A percentile compares a stretch with the other conserved stretches of the same genome.
phyloP scores from a whole-genome alignment of 2,113 vertebrate species.

The Axis porcinus region DNA sequence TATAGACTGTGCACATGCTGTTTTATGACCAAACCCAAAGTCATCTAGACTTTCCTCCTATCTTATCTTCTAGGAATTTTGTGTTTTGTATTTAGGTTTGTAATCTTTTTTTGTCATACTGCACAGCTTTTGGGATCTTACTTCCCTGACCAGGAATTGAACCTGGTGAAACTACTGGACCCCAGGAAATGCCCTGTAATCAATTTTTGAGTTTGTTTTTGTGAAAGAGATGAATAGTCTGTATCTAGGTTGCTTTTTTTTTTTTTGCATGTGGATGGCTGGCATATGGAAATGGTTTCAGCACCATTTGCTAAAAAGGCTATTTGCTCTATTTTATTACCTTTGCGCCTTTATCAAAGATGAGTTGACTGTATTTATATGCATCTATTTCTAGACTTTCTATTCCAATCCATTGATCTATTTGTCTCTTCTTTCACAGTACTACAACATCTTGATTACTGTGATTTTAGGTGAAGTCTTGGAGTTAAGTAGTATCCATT shows the following conservation, averaged over 20 bases:
- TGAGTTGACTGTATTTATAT: neutral
- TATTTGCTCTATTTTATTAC: neutral
- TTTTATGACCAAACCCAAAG: neutral
- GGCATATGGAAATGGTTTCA: neutral
- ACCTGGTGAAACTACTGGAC: neutral
- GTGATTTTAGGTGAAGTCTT: neutral
- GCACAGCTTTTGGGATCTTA: neutral
- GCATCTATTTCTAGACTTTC: neutral
- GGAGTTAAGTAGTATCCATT: neutral
- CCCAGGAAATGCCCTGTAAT: neutral
- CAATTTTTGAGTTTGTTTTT: neutral
- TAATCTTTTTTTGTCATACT: neutral
- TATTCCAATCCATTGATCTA: neutral
- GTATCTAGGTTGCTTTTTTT: neutral
- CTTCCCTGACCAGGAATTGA: neutral
- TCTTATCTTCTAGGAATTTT: neutral
- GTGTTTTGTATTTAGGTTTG: neutral
- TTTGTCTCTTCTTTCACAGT: neutral
- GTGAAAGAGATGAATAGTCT: neutral
- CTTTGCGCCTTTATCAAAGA: neutral
- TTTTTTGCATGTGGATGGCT: neutral
- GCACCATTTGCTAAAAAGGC: neutral
- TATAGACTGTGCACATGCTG: neutral
- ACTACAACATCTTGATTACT: neutral
- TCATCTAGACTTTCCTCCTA: neutral